Conservation (phyloP, 2,113 vertebrate genomes). For the Planiliza haematocheilus region DNA sequence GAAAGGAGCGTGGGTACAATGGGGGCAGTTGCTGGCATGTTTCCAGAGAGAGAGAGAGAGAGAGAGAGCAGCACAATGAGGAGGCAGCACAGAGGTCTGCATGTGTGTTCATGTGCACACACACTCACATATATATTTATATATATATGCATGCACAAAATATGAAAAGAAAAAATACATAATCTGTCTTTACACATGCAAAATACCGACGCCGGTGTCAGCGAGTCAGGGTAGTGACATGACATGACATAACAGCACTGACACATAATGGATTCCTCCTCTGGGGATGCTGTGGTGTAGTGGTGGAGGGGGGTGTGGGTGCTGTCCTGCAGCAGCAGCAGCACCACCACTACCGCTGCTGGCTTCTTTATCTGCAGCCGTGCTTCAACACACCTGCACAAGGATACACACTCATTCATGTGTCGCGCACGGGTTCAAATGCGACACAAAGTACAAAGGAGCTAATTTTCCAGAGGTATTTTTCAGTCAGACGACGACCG, state of each 20-base stretch:
- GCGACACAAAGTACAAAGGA: not conserved
- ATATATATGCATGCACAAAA: slow-evolving; percentile 14
- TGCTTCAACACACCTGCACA: slow-evolving; percentile 39
- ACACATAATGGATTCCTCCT: slow-evolving; percentile 51
- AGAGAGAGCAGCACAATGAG: slow-evolving; percentile 73
- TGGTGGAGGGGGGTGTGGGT: not conserved
- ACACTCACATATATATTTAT: not conserved
- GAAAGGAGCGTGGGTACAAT: slow-evolving; percentile 61
- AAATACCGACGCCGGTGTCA: slow-evolving; percentile 38
- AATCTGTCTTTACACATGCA: slow-evolving; percentile 67
- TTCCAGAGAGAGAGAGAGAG: slow-evolving; percentile 72
- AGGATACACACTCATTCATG: not conserved
- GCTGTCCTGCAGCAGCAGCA: slow-evolving; percentile 14
- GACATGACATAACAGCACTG: slow-evolving; percentile 65
- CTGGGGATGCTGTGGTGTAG: too few relatives aligned
- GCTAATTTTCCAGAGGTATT: too few relatives aligned
- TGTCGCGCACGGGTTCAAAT: not conserved
- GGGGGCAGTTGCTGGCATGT: slow-evolving; percentile 72
- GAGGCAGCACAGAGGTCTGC: slow-evolving; percentile 32
- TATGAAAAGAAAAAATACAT: slow-evolving; percentile 32
- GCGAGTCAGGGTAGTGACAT: slow-evolving; percentile 41
- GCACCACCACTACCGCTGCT: too few relatives aligned
- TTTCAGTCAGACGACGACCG: not conserved
- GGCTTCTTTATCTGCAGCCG: slow-evolving; percentile 39
- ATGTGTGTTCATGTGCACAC: too few relatives aligned